Conservation (phyloP, 1,140 invertebrate genomes). For the Rhynchophorus ferrugineus region DNA sequence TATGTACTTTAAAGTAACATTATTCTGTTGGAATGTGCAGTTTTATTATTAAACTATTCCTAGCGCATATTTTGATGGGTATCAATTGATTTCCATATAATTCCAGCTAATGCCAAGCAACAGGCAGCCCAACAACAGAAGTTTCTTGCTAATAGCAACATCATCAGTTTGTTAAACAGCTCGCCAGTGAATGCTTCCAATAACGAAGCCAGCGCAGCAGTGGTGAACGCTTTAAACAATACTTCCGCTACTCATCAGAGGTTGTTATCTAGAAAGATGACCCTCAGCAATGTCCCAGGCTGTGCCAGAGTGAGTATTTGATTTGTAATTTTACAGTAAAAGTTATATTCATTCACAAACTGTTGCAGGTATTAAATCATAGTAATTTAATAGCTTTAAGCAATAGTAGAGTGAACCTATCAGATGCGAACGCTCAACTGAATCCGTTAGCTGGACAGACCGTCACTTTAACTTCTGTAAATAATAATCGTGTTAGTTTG, state of each 20-base stretch:
- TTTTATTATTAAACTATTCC: too few relatives aligned
- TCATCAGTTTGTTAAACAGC: slow-evolving; percentile 65
- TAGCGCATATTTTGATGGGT: too few relatives aligned
- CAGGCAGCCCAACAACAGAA: slow-evolving; percentile 44
- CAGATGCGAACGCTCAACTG: slow-evolving; percentile 26
- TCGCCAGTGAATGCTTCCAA: slow-evolving; percentile 59
- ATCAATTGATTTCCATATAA: too few relatives aligned
- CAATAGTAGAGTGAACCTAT: slow-evolving; percentile 35
- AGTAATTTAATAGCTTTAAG: slow-evolving; percentile 45
- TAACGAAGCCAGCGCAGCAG: slow-evolving; percentile 39
- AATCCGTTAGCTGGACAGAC: slow-evolving; percentile 29
- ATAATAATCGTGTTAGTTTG: slow-evolving; percentile 30
- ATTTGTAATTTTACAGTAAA: not conserved
- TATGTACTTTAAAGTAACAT: too few relatives aligned
- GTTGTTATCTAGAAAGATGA: slow-evolving; percentile 36
- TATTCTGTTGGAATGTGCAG: too few relatives aligned
- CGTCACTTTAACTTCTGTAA: slow-evolving; percentile 32
- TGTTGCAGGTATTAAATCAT: slow-evolving; percentile 37
- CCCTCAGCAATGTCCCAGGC: slow-evolving; percentile 33
- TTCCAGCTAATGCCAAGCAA: slow-evolving; percentile 34
- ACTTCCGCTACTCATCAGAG: slow-evolving; percentile 34
- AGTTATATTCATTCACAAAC: not conserved
- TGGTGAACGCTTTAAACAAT: slow-evolving; percentile 39
- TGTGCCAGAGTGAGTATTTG: slow-evolving; percentile 9
- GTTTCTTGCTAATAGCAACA: slow-evolving; percentile 35